Evolutionary conservation across 2,888 invertebrate species (phyloP).

Genomic region (Epistrophella euchroma): DNA sequence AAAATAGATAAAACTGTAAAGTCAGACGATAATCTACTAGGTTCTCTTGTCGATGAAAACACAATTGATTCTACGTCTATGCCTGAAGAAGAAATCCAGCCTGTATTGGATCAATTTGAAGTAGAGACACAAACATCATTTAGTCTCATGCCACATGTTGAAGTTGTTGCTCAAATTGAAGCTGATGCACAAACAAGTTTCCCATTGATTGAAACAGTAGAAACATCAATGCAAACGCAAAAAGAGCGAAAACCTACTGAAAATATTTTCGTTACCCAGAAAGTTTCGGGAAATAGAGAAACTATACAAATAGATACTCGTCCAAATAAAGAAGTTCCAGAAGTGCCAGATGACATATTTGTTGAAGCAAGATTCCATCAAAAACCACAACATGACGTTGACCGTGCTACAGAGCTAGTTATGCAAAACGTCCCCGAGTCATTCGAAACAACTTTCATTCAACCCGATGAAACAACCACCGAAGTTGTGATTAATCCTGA

Average conservation of each 20-base stretch:
- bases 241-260: conserved; percentile 85
- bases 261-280: conserved; percentile 88
- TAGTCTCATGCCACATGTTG: conserved; percentile 84
- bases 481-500: conserved; percentile 91
- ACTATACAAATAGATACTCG: conserved; percentile 89
- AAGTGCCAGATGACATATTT: conserved; percentile 86
- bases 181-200: conserved; percentile 88
- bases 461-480: conserved; percentile 93
- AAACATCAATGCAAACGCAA: conserved; percentile 82
- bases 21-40: conserved; percentile 62
- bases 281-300: conserved; percentile 87
- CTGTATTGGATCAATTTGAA: conserved; percentile 79
- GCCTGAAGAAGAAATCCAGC: conserved; percentile 87
- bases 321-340: conserved; percentile 85
- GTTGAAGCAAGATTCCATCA: conserved; percentile 90
- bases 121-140: conserved; percentile 89
- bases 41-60: conserved; percentile 82
- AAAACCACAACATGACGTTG: conserved; percentile 84
- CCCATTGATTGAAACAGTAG: conserved; percentile 80
- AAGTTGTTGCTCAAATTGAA: conserved; percentile 83
- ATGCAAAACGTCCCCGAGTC: conserved; percentile 90
- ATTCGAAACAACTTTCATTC: conserved; percentile 92
- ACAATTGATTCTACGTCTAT: conserved; percentile 89
- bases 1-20: background rate
- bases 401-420: conserved; percentile 88